Evolutionary conservation across 1,140 invertebrate genomes (phyloP), one percentile per base, ranked within the genome.

Genomic region (Drosophila quadrilineata): DNA sequence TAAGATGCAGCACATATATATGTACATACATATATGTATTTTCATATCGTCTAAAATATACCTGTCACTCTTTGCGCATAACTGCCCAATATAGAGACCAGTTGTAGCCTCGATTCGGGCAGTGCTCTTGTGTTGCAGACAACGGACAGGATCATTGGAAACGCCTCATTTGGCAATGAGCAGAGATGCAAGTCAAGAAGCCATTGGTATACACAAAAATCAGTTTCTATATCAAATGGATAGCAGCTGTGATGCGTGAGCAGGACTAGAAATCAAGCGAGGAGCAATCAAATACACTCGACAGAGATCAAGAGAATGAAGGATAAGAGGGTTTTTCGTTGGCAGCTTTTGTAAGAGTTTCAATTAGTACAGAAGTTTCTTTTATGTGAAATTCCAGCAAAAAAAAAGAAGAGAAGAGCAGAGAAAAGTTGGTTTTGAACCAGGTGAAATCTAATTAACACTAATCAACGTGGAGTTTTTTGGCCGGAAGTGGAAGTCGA

Each of bases 361-460:
- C 49, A 52, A 29, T 53, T 53, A 35, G 31, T 24, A 4, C 17
- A 8, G 6, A 38, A 28, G 24, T 45, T 12, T 33, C n/a, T 59
- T 49, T 28, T 17, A 21, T 17, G 19, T 9, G 17, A 6, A 41
- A 28, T 2, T 17, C 9, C 19, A 22, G 8, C n/a, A n/a, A n/a
- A n/a, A n/a, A n/a, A n/a, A n/a, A n/a, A n/a, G n/a, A n/a, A n/a
- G n/a, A n/a, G n/a, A n/a, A n/a, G n/a, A n/a, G n/a, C n/a, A n/a
- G n/a, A n/a, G 45, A 33, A 41, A 14, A n/a, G 8, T 46, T 62
- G 24, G 17, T 6, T 26, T 58, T 58, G 6, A 49, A 43, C 22
- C 52, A 77, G 66, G 57, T 71, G 35, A 74, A 79, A 84, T 84
- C 76, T 85, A 84, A 85, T 84, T 84, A 85, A 68, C 74, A 74